Evolutionary conservation across 1,140 invertebrate genomes (phyloP), one percentile per base, ranked within the genome.

Genomic region (Drosophila pallidifrons): DNA sequence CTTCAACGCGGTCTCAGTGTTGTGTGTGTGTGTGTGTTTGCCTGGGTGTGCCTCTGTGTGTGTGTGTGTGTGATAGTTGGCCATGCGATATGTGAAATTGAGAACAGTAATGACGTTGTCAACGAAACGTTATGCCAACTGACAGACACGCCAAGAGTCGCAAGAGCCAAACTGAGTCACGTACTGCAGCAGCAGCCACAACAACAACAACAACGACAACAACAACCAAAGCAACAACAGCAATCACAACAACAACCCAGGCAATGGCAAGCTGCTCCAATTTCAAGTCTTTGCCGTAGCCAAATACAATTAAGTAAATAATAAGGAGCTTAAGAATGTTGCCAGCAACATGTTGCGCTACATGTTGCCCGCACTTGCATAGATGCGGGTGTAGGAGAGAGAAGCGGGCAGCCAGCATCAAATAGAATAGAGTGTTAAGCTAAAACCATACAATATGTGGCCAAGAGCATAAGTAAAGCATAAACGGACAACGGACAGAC

Each of bases 31-130:
- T 64, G 41, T 52, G 58, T 38, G 43, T 71, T 32, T 32, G 7
- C 30, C 30, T 55, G 59, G 63, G 45, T 64, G 32, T 52, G 58
- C 30, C 20, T 20, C 30, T 59, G 8, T 59, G 54, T 51, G 20
- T 60, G 46, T 73, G n/a, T 70, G 43, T 65, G 35, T 67, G 57
- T 77, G 77, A 75, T 80, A 75, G 83, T 88, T 74, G 66, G 83
- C 77, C 74, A 88, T 88, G 68, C 78, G 86, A 88, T 88, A 88
- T 88, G 86, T 89, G 85, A 88, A 88, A 88, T 81, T 83, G 85
- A 88, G 85, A 88, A 81, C 85, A 85, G 85, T 89, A 88, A 88
- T 88, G 85, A 89, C 86, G 86, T 89, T 88, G 85, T 88, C 85
- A 88, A 81, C 86, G 68, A 75, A 64, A 77, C 72, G 67, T 78